Evolutionary conservation across 2,113 vertebrate genomes (phyloP).

Genomic region (Eclectus roratus): DNA sequence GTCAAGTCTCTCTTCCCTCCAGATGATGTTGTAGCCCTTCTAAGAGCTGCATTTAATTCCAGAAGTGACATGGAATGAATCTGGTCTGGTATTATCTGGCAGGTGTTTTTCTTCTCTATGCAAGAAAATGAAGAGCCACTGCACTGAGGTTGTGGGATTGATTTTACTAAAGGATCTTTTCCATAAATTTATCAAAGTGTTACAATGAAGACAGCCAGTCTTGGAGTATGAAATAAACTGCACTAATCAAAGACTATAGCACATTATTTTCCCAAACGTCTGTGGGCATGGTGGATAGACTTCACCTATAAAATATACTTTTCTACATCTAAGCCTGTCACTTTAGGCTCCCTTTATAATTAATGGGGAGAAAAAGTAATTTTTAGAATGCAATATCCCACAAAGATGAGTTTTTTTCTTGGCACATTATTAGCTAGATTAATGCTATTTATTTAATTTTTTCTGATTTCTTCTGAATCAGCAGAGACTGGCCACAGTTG

Average conservation of each 20-base stretch:
- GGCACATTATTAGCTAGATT: background rate
- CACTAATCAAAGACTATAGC: background rate
- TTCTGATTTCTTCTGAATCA: rapidly evolving
- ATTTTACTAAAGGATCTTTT: background rate
- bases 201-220: background rate
- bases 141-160: background rate
- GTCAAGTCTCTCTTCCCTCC: background rate
- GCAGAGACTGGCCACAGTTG: background rate
- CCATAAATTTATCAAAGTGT: background rate
- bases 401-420: background rate
- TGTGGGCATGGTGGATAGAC: background rate
- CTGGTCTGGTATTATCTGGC: background rate
- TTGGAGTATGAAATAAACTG: background rate
- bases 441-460: background rate
- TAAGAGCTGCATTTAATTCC: background rate
- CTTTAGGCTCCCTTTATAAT: background rate
- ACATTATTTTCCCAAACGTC: background rate
- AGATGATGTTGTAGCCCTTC: background rate
- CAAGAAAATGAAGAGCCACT: background rate
- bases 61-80: background rate
- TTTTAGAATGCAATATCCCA: background rate
- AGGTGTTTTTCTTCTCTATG: background rate
- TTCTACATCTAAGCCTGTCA: background rate
- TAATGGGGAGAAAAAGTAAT: background rate
- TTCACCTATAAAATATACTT: background rate